phyloP scores from a whole-genome alignment of 1,140 invertebrate genomes.

The Parasteatoda tepidariorum region DNA sequence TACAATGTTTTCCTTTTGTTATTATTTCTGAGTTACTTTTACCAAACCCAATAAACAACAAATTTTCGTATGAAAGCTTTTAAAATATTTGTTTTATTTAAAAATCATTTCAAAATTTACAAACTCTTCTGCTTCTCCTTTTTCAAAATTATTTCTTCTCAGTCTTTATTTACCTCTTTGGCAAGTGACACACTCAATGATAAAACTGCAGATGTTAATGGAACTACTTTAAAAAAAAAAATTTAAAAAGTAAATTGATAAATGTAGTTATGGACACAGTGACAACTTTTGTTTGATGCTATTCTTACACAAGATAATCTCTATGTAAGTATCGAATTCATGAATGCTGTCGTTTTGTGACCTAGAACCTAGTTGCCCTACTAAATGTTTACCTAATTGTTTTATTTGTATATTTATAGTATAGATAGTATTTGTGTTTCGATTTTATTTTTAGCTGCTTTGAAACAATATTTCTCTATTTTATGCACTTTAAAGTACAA shows the following conservation, averaged over 20 bases:
- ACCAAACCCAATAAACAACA: too few species aligned
- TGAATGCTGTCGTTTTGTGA: conserved; percentile 48
- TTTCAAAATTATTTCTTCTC: background rate
- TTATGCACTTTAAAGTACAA: background rate
- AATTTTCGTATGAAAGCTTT: conserved; percentile 32
- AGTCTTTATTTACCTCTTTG: conserved; percentile 26
- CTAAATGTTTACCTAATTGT: conserved; percentile 30
- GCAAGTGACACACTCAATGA: conserved; percentile 61
- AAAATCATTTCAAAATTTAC: background rate
- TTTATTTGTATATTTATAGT: background rate
- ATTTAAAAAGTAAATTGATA: conserved; percentile 13
- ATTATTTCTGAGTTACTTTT: too few species aligned
- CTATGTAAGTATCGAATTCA: conserved; percentile 55
- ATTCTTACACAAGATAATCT: conserved; percentile 37
- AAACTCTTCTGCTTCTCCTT: background rate
- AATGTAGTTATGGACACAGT: conserved; percentile 61
- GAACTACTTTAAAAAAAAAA: background rate
- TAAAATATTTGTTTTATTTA: conserved; percentile 21
- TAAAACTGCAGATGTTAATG: conserved; percentile 58
- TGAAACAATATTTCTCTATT: too few species aligned
- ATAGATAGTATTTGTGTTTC: background rate
- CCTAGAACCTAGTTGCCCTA: conserved; percentile 31
- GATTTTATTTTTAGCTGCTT: background rate
- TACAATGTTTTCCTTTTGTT: too few species aligned
- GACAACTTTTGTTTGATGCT: conserved; percentile 57